Evolutionary conservation across 2,113 vertebrate genomes (phyloP).

Genomic region (Struthidea cinerea): DNA sequence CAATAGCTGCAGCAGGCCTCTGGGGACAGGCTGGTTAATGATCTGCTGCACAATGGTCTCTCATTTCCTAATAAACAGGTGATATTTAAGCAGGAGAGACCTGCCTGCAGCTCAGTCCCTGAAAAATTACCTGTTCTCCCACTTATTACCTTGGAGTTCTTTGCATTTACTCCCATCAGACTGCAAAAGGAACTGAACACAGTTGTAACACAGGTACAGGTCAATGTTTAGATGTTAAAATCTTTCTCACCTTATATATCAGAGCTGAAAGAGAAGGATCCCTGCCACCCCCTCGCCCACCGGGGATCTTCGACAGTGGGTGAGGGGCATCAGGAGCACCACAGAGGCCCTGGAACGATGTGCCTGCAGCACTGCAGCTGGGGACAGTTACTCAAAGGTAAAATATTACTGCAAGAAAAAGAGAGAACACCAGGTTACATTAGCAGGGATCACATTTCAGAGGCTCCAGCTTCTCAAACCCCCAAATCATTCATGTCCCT

Average conservation of each 20-base stretch:
- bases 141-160: neutral
- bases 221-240: neutral
- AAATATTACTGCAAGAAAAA: constrained; percentile 81
- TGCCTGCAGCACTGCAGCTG: constrained; percentile 87
- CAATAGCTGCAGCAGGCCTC: neutral
- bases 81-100: neutral
- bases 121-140: neutral
- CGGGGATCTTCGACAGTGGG: constrained; percentile 99
- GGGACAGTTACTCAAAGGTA: constrained; percentile 84
- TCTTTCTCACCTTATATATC: constrained; percentile 85
- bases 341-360: constrained; percentile 98
- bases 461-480: neutral
- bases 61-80: neutral
- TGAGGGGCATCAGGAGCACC: constrained; percentile 99
- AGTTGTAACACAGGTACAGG: neutral
- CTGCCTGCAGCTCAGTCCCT: neutral
- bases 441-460: neutral
- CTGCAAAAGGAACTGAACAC: neutral
- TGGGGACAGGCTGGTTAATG: neutral
- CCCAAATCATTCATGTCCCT: fast-evolving
- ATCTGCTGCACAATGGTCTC: neutral
- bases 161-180: neutral
- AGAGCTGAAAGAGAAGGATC: constrained; percentile 95
- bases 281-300: constrained; percentile 98
- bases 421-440: neutral